Evolutionary conservation across 2,113 vertebrate species (phyloP).

Genomic region (Synodontis membranacea): DNA sequence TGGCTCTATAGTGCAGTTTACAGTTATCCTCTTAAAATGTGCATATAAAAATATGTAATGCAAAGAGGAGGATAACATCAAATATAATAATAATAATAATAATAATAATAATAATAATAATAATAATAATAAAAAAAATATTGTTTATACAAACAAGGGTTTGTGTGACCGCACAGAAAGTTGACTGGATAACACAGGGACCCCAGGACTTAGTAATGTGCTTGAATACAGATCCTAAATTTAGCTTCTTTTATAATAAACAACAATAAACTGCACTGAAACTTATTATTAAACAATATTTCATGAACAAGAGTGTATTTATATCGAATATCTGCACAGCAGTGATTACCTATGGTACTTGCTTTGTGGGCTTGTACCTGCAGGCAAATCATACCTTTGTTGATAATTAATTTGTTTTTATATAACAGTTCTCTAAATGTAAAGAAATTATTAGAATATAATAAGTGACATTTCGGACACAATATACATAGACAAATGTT

Average conservation of each 20-base stretch:
- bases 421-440: too few species aligned
- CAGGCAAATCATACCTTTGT: too few species aligned
- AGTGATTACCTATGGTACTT: background rate
- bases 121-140: too few species aligned
- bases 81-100: slow-evolving; percentile 15
- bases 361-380: too few species aligned
- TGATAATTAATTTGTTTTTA: too few species aligned
- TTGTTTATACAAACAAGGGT: background rate
- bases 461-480: background rate
- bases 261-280: background rate
- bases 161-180: background rate
- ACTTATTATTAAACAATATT: background rate
- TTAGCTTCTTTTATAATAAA: background rate
- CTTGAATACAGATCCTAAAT: background rate
- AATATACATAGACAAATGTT: background rate
- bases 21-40: slow-evolving; percentile 8
- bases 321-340: background rate
- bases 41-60: slow-evolving; percentile 20
- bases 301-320: background rate
- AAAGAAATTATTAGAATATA: too few species aligned
- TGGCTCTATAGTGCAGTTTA: background rate
- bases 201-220: background rate
- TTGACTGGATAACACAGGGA: background rate
- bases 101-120: too few species aligned
- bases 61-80: background rate